Percentiles rank a stretch among this genome's conserved stretches.
phyloP scores from a whole-genome alignment of 1,140 invertebrate species.

The Drosophila kurseongensis region DNA sequence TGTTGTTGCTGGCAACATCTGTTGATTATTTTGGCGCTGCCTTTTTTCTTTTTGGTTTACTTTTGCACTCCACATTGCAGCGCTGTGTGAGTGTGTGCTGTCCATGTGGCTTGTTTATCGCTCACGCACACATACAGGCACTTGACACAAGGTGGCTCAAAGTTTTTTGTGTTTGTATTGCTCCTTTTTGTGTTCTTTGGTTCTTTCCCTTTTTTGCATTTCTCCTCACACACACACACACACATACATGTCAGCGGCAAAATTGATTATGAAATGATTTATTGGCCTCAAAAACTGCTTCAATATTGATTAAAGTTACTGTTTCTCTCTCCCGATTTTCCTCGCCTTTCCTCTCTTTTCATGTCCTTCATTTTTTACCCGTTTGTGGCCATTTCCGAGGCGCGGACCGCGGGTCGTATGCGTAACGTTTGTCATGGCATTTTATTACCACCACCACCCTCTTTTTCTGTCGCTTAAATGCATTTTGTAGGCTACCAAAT shows the following conservation, averaged over 20 bases:
- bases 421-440: slow-evolving; percentile 49
- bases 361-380: slow-evolving; percentile 5
- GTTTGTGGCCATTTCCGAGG: slow-evolving; percentile 49
- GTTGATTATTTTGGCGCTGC: slow-evolving; percentile 77
- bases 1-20: slow-evolving; percentile 74
- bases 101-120: slow-evolving; percentile 37
- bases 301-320: slow-evolving; percentile 81
- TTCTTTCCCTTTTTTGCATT: slow-evolving; percentile 37
- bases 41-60: slow-evolving; percentile 13
- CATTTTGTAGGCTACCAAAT: slow-evolving; percentile 63
- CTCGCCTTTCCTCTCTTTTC: slow-evolving; percentile 4
- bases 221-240: slow-evolving; percentile 10
- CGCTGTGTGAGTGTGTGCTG: slow-evolving; percentile 18
- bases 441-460: slow-evolving; percentile 48
- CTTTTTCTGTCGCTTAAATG: slow-evolving; percentile 50
- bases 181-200: slow-evolving; percentile 30
- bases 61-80: slow-evolving; percentile 45
- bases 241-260: slow-evolving; percentile 67
- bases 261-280: slow-evolving; percentile 83
- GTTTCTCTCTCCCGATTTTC: slow-evolving; percentile 6
- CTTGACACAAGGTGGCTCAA: slow-evolving; percentile 49
- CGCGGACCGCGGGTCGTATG: slow-evolving; percentile 50
- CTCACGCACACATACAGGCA: slow-evolving; percentile 37
- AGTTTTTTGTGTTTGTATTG: slow-evolving; percentile 59
- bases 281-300: slow-evolving; percentile 81